These are phyloP conservation scores for Leucophenga montana DNA, from an alignment of 2,888 invertebrate species.

Conservation along the genomic window DNA sequence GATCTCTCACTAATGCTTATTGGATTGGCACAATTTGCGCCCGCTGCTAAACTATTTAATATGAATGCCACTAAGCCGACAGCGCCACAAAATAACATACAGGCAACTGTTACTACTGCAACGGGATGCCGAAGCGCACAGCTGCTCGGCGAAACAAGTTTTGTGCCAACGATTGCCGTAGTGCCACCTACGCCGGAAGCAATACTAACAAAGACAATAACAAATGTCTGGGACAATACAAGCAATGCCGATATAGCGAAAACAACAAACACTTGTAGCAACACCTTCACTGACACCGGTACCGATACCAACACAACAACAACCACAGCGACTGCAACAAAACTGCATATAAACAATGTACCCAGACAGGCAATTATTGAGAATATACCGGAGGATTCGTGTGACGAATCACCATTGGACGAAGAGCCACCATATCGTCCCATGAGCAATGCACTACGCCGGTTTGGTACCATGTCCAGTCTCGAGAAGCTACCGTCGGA, in stretches of 20 bases:
- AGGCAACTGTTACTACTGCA: neutral
- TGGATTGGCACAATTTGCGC: slow-evolving; percentile 77
- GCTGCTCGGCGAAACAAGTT: slow-evolving; percentile 41
- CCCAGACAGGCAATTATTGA: slow-evolving; percentile 68
- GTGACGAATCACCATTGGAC: slow-evolving; percentile 81
- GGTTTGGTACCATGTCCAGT: slow-evolving; percentile 83
- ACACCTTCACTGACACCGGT: neutral
- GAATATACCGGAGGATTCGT: slow-evolving; percentile 76
- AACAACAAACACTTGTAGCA: neutral
- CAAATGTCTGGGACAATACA: slow-evolving; percentile 71
- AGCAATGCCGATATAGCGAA: slow-evolving; percentile 31
- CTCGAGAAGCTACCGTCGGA: slow-evolving; percentile 80
- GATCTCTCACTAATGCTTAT: slow-evolving; percentile 80
- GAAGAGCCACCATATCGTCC: slow-evolving; percentile 85
- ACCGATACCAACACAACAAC: slow-evolving; percentile 23
- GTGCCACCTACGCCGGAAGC: slow-evolving; percentile 83
- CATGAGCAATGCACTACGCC: slow-evolving; percentile 74
- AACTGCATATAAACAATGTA: slow-evolving; percentile 57
- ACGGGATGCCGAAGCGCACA: slow-evolving; percentile 44
- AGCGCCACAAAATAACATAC: slow-evolving; percentile 34
- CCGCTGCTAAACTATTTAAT: slow-evolving; percentile 74
- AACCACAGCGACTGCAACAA: slow-evolving; percentile 52
- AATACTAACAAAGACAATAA: slow-evolving; percentile 70
- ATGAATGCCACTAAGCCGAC: slow-evolving; percentile 59
- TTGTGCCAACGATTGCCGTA: slow-evolving; percentile 81